These are phyloP conservation scores for Tipula vernalis DNA, from an alignment of 2,888 invertebrate genomes.

Conservation along the genomic window DNA sequence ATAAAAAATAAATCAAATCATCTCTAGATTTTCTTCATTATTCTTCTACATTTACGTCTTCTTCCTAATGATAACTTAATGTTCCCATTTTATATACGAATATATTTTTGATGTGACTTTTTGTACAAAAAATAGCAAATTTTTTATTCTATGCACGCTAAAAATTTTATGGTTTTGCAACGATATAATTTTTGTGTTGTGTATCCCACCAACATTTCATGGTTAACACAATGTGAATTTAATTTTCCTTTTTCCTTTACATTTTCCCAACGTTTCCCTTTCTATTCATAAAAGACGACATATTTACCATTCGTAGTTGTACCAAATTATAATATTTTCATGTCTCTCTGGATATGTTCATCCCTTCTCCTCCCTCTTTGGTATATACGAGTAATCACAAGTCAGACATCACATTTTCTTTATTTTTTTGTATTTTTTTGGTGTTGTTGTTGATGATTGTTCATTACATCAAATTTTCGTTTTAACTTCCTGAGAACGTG, in stretches of 20 bases:
- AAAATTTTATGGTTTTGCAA: not conserved
- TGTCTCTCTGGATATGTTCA: not conserved
- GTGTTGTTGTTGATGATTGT: not conserved
- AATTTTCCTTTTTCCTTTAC: not conserved
- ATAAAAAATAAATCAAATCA: not conserved
- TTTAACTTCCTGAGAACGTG: not conserved
- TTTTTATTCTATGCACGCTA: not conserved
- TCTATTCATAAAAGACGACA: not conserved
- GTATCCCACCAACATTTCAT: not conserved
- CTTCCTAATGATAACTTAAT: not conserved
- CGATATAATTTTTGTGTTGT: not conserved
- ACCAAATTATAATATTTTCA: not conserved
- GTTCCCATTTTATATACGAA: not conserved
- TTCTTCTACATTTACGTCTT: not conserved
- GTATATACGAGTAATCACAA: not conserved
- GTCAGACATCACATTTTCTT: not conserved
- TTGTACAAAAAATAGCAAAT: not conserved
- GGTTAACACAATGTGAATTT: not conserved
- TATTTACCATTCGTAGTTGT: not conserved
- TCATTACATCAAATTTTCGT: not conserved
- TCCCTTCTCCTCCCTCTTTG: too few relatives aligned
- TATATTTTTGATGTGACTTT: not conserved
- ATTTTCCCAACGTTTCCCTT: not conserved
- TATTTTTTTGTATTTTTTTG: not conserved
- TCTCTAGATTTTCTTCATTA: constrained; percentile 4